phyloP scores from a whole-genome alignment of 2,888 invertebrate species.

The Drosophila crucigera region DNA sequence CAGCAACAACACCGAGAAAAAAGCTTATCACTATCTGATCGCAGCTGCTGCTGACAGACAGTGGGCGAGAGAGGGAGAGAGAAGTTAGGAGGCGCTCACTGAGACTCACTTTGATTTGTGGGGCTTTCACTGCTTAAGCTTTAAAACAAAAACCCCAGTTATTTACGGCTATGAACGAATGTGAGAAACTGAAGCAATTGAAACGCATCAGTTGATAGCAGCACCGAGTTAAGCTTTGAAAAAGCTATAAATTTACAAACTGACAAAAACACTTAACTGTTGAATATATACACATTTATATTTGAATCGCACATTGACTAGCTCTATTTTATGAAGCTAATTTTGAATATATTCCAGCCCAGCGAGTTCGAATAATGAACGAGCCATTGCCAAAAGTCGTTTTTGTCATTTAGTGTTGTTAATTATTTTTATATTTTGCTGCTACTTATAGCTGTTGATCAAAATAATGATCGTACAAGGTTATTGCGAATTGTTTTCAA shows the following conservation, averaged over 20 bases:
- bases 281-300: not conserved
- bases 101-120: constrained; percentile 11
- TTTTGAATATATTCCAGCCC: constrained; percentile 3
- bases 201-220: not conserved
- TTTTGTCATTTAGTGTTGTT: constrained; percentile 6
- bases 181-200: constrained; percentile 12
- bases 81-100: too few relatives aligned
- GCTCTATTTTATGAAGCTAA: not conserved
- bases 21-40: constrained; percentile 9
- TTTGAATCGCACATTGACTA: not conserved
- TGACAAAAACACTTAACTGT: not conserved
- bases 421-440: not conserved
- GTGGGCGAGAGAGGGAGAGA: not conserved
- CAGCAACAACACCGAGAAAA: not conserved
- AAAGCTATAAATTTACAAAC: not conserved
- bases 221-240: not conserved
- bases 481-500: constrained; percentile 23
- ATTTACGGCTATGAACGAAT: not conserved
- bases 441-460: constrained; percentile 15
- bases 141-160: not conserved
- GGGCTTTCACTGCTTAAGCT: constrained; percentile 1
- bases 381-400: not conserved
- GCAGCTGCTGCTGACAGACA: constrained; percentile 2
- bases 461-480: constrained; percentile 46
- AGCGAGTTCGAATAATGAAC: not conserved